Evolutionary conservation across 2,888 invertebrate genomes (phyloP), one percentile per base, ranked within the genome.

Genomic region (Listrodromus nycthemerus): DNA sequence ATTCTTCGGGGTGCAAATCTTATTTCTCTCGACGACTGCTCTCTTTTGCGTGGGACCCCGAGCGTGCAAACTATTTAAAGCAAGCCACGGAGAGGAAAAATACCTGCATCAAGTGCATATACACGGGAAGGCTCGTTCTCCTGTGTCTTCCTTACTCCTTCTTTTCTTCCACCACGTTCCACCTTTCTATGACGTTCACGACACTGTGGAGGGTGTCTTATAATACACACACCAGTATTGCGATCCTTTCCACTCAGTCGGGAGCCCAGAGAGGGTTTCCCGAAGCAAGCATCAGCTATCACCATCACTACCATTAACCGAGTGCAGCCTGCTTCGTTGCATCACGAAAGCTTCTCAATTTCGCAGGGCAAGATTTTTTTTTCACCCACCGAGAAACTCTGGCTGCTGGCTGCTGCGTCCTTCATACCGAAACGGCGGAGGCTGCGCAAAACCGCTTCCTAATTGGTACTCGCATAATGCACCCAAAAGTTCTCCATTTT

Each of bases 1-100:
- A 52, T 73, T 65, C 71, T 61, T 61, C 58, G 37, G 63, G 75
- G 82, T 85, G 85, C 83, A 86, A 86, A 86, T 86, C 87, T 86
- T 80, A 76, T 85, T 82, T 86, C 76, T 65, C 80, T 66, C 71
- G 73, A 79, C 80, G 81, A 78, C 63, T 73, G 45, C 66, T 78
- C 61, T 61, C 21, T 71, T 70, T 67, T 63, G 55, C 41, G 66
- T 37, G n/a, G 45, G 48, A 50, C 69, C 61, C 50, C 61, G 69
- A 77, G 69, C 33, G 65, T 58, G 74, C 65, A 30, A 81, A 84
- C 67, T 78, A 79, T 81, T 66, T 58, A 50, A 48, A 33, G 69
- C 27, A 71, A 55, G 66, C 45, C 19, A 10, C 21, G 24, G 30
- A 66, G 21, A 52, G 45, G 52, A 61, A 67, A 37, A 41, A 19